These are phyloP conservation scores for Philonicus albiceps DNA, from an alignment of 2,888 invertebrate species.

Conservation along the genomic window DNA sequence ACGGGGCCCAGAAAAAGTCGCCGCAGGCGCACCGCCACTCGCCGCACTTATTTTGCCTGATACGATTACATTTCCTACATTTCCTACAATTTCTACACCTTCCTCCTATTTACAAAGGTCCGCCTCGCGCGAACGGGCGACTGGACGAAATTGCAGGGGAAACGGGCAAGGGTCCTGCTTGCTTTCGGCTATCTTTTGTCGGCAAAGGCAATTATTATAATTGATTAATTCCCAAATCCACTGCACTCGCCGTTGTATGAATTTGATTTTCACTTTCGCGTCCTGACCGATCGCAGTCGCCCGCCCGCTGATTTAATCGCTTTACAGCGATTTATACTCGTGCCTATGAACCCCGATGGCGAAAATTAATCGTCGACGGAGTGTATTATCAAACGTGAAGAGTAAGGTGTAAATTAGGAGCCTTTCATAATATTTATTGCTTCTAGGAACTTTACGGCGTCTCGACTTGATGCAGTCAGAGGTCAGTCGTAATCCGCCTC, in stretches of 20 bases:
- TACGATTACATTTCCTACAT: slow-evolving; percentile 39
- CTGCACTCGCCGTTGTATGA: slow-evolving; percentile 15
- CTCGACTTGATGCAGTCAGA: not conserved
- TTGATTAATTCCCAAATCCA: slow-evolving; percentile 30
- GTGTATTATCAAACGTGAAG: slow-evolving; percentile 32
- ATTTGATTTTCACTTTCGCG: slow-evolving; percentile 35
- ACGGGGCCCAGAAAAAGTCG: slow-evolving; percentile 3
- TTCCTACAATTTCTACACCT: slow-evolving; percentile 38
- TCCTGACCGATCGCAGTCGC: not conserved
- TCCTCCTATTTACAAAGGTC: slow-evolving; percentile 26
- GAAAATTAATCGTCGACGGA: slow-evolving; percentile 27
- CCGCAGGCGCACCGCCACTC: not conserved
- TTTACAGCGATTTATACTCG: not conserved
- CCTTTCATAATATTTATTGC: slow-evolving; percentile 34
- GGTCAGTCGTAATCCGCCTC: not conserved
- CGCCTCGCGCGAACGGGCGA: not conserved
- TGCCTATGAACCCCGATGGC: not conserved
- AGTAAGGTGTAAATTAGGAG: slow-evolving; percentile 34
- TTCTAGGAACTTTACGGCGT: not conserved
- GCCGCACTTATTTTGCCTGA: slow-evolving; percentile 21
- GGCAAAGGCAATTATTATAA: slow-evolving; percentile 31
- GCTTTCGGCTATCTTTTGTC: slow-evolving; percentile 24
- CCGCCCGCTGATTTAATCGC: slow-evolving; percentile 3
- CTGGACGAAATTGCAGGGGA: not conserved
- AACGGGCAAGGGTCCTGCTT: not conserved